These are phyloP conservation scores for Hypomecis punctinalis DNA, from an alignment of 2,888 invertebrate species.

Conservation along the genomic window DNA sequence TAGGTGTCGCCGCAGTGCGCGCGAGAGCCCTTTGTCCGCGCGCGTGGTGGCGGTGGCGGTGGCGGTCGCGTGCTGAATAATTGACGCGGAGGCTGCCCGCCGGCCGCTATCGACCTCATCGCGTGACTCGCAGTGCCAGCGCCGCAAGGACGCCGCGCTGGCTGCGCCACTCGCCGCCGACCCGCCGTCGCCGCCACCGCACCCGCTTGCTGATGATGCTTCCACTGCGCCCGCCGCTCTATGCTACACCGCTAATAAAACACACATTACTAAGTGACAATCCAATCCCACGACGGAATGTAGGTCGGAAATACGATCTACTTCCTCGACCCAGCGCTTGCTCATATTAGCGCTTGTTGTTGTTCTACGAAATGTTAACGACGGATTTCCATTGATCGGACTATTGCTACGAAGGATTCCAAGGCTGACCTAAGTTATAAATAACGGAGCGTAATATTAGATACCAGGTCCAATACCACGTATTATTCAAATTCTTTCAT, in stretches of 20 bases:
- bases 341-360: slow-evolving; percentile 29
- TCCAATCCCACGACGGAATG: slow-evolving; percentile 28
- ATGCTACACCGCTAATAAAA: slow-evolving; percentile 20
- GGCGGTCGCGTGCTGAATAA: slow-evolving; percentile 79
- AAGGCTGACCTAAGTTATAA: neutral
- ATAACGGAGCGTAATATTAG: neutral
- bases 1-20: slow-evolving; percentile 74
- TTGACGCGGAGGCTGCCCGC: slow-evolving; percentile 78
- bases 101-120: slow-evolving; percentile 85
- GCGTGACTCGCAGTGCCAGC: slow-evolving; percentile 76
- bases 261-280: slow-evolving; percentile 29
- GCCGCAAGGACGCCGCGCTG: slow-evolving; percentile 77
- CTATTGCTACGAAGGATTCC: slow-evolving; percentile 21
- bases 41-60: slow-evolving; percentile 66
- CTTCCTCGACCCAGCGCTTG: slow-evolving; percentile 23
- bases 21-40: slow-evolving; percentile 69
- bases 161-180: slow-evolving; percentile 51
- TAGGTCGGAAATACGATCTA: slow-evolving; percentile 16
- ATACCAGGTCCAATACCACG: neutral
- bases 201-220: slow-evolving; percentile 22
- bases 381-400: slow-evolving; percentile 33
- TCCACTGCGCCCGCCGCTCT: slow-evolving; percentile 14
- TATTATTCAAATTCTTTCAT: neutral
- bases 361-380: slow-evolving; percentile 43
- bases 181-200: slow-evolving; percentile 43